phyloP scores from a whole-genome alignment of 2,797 vertebrate genomes.

The Etheostoma perlongum region DNA sequence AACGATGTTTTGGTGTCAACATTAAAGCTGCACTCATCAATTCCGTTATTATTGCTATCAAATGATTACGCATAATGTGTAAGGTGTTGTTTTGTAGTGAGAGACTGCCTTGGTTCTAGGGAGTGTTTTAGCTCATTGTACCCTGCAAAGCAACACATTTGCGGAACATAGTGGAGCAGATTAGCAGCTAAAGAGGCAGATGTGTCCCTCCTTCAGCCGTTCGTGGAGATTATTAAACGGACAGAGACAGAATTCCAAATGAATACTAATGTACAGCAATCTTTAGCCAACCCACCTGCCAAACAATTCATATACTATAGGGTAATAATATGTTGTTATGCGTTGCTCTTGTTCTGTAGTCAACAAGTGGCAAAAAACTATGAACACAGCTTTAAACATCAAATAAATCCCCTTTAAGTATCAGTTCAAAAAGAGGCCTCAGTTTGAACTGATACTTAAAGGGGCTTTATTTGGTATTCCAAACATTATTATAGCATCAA shows the following conservation, averaged over 20 bases:
- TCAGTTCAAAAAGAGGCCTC: too few relatives aligned
- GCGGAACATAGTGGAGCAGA: not conserved
- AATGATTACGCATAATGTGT: not conserved
- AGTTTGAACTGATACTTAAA: too few relatives aligned
- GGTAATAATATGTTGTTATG: not conserved
- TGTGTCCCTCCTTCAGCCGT: not conserved
- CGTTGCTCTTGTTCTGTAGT: not conserved
- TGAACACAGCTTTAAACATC: not conserved
- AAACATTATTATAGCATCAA: too few relatives aligned
- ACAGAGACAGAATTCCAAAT: not conserved
- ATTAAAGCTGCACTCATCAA: slow-evolving; percentile 17
- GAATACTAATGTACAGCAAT: not conserved
- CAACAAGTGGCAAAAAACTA: not conserved
- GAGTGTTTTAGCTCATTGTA: not conserved
- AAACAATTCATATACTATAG: not conserved
- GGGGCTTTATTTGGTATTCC: too few relatives aligned
- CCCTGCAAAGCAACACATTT: not conserved
- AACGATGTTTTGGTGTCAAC: not conserved
- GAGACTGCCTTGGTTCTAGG: not conserved
- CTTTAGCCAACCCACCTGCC: not conserved
- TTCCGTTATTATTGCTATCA: not conserved
- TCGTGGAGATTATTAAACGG: not conserved
- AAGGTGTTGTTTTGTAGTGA: not conserved
- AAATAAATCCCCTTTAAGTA: not conserved
- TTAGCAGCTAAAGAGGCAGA: not conserved